These are phyloP conservation scores for Lithophane leautieri DNA, from an alignment of 2,888 invertebrate genomes.

Conservation along the genomic window DNA sequence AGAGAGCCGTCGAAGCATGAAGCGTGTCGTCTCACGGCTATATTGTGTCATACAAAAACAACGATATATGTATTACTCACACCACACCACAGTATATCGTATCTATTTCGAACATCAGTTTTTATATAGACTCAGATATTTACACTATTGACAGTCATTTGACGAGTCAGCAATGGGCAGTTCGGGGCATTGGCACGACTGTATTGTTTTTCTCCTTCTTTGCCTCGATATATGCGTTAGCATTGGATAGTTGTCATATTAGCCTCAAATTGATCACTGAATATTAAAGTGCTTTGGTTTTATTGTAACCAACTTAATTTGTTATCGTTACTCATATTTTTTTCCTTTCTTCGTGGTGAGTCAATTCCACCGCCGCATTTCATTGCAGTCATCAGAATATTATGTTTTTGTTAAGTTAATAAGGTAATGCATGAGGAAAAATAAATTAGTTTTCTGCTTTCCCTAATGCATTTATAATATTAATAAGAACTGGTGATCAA, in stretches of 20 bases:
- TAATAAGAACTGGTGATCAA: neutral
- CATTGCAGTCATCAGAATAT: slow-evolving; percentile 5
- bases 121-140: slow-evolving; percentile 7
- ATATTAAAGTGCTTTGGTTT: neutral
- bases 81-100: slow-evolving; percentile 20
- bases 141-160: slow-evolving; percentile 11
- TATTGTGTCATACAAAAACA: slow-evolving; percentile 69
- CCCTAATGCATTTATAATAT: neutral
- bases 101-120: slow-evolving; percentile 4
- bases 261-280: neutral
- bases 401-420: neutral
- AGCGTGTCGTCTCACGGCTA: slow-evolving; percentile 72
- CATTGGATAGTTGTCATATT: neutral
- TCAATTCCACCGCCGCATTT: neutral
- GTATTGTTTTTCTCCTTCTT: neutral
- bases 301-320: neutral
- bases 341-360: slow-evolving; percentile 13
- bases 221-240: neutral
- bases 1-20: slow-evolving; percentile 67
- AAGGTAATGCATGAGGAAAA: neutral
- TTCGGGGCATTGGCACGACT: neutral
- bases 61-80: slow-evolving; percentile 64
- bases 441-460: neutral
- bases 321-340: neutral
- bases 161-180: slow-evolving; percentile 23